Percentiles rank a stretch among this genome's conserved stretches.
phyloP scores from a whole-genome alignment of 2,888 invertebrate species.

The Synergus japonicus region DNA sequence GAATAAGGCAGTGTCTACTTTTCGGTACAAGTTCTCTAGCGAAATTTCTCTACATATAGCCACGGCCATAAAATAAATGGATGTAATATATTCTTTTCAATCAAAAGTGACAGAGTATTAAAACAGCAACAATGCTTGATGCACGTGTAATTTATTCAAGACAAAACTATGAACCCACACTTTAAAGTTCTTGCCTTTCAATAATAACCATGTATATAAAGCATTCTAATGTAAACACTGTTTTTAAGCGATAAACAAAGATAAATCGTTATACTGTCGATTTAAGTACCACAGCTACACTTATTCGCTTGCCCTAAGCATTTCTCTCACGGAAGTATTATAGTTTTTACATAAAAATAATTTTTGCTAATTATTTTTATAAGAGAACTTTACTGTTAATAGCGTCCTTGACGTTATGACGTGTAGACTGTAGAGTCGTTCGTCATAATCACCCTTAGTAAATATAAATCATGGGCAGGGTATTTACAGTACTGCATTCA shows the following conservation, averaged over 20 bases:
- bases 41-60: no score
- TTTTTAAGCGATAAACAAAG: constrained; percentile 1
- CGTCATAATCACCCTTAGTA: constrained; percentile 1
- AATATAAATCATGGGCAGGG: neutral
- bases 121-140: neutral
- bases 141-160: neutral
- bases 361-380: neutral
- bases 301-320: neutral
- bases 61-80: neutral
- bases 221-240: constrained; percentile 7
- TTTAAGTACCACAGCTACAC: constrained; percentile 1
- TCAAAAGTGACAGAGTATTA: no score
- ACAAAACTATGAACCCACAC: neutral
- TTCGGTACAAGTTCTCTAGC: no score
- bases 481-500: constrained; percentile 3
- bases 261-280: neutral
- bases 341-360: neutral
- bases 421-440: neutral
- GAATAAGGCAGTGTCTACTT: no score
- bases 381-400: neutral
- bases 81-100: neutral
- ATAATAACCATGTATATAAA: constrained; percentile 1
- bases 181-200: neutral
- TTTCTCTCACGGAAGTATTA: neutral
- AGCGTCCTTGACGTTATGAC: neutral